Evolutionary conservation across 2,797 vertebrate species (phyloP), one percentile per base, ranked within the genome.

Genomic region (Enoplosus armatus): DNA sequence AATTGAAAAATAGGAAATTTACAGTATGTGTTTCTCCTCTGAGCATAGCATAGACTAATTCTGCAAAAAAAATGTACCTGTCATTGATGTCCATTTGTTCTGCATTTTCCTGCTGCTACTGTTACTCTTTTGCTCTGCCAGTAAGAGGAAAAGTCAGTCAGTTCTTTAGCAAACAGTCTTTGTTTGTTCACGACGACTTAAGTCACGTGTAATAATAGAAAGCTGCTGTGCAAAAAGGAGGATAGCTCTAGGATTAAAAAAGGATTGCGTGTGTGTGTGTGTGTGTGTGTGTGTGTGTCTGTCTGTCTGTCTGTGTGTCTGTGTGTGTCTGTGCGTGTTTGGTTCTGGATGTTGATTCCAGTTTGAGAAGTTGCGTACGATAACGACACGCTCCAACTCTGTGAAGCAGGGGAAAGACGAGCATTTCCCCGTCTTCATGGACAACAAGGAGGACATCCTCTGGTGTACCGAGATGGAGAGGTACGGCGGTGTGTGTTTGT

Each of bases 401-500:
- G 97, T 97, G 94, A 96, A 95, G 94, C 97, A 97, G 93, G 97
- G 97, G 90, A 97, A 97, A 94, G 96, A 96, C 70, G 96, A 97
- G 90, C 96, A 96, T 93, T 96, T 96, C 92, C 97, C 97, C 15
- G 97, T 97, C 88, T 96, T 92, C 93, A 97, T 97, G 97, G 97
- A 97, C 91, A 97, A 94, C 91, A 97, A 97, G 94, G 97, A 98
- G 89, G 97, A 97, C 92, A 94, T 96, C 90, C 94, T 98, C 71
- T 98, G 97, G 97, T 97, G 97, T 84, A 96, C 96, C 33, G 97
- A 98, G 93, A 96, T 98, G 94, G 97, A 97, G 92, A 97, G 96
- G 97, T 98, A 94, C 90, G 43, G 63, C 39, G 1, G 35, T 47
- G 22, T 69, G 24, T 64, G 16, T 56, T 27, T 56, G 58, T 67